phyloP scores from a whole-genome alignment of 2,888 invertebrate species.

The Stenoptilia bipunctidactyla region DNA sequence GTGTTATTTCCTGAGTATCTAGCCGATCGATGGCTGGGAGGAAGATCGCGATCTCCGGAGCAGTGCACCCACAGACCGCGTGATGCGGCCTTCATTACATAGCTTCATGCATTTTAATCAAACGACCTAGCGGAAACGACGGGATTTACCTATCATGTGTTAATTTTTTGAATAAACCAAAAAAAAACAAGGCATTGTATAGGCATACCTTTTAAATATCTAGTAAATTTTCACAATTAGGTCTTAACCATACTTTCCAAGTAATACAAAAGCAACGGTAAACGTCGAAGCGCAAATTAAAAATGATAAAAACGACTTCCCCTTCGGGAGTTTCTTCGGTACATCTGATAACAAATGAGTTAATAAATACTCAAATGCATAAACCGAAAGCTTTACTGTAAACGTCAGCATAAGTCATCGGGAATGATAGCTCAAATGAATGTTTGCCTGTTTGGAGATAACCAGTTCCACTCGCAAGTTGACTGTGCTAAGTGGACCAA shows the following conservation, averaged over 20 bases:
- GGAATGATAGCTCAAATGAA: slow-evolving; percentile 35
- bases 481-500: slow-evolving; percentile 36
- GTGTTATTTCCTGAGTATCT: slow-evolving; percentile 54
- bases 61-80: slow-evolving; percentile 59
- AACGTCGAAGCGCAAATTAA: slow-evolving; percentile 5
- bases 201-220: slow-evolving; percentile 4
- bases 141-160: not conserved
- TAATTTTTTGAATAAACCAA: not conserved
- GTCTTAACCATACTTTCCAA: not conserved
- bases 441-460: slow-evolving; percentile 15
- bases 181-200: slow-evolving; percentile 2
- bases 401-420: slow-evolving; percentile 28
- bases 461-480: slow-evolving; percentile 43
- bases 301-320: not conserved
- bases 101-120: slow-evolving; percentile 68
- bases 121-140: slow-evolving; percentile 63
- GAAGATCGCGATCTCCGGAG: slow-evolving; percentile 35
- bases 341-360: slow-evolving; percentile 1
- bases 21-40: slow-evolving; percentile 42
- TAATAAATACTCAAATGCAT: slow-evolving; percentile 13
- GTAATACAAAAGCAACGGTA: not conserved
- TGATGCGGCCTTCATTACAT: slow-evolving; percentile 59
- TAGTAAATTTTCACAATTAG: not conserved
- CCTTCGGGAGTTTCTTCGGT: not conserved
- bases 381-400: slow-evolving; percentile 22